Conservation (phyloP, 2,113 vertebrate species). For the Probosciger aterrimus region DNA sequence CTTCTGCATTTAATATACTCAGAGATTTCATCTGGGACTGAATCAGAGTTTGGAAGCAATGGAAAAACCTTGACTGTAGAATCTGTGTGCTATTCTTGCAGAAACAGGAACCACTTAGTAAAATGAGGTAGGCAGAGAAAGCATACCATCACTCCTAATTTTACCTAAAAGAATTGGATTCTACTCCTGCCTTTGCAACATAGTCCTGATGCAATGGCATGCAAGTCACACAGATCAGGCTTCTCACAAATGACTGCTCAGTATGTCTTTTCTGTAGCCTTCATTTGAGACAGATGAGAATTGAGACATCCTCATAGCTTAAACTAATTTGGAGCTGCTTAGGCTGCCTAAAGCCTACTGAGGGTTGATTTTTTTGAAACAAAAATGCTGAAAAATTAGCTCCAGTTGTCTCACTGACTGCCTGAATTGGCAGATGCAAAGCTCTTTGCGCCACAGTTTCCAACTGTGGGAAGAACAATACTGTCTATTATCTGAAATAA, state of each 20-base stretch:
- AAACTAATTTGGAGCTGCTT: neutral
- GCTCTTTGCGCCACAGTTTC: accelerated
- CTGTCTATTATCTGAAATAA: neutral
- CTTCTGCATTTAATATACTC: neutral
- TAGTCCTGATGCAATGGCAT: neutral
- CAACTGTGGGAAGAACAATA: neutral
- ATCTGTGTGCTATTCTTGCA: neutral
- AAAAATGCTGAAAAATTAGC: neutral
- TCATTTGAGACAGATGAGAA: neutral
- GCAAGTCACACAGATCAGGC: neutral
- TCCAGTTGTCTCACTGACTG: neutral
- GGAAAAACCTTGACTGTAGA: neutral
- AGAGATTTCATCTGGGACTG: neutral
- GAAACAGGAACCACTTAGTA: neutral
- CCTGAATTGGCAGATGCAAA: neutral
- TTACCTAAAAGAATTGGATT: neutral
- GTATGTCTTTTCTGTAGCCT: accelerated
- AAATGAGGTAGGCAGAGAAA: neutral
- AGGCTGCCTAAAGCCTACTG: neutral
- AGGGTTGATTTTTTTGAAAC: neutral
- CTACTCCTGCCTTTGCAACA: neutral
- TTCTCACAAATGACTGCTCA: neutral
- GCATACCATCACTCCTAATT: neutral
- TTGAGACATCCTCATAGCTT: neutral
- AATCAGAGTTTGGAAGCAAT: neutral